These are phyloP conservation scores for Leuciscus idus DNA, from an alignment of 2,113 vertebrate species.

Conservation along the genomic window DNA sequence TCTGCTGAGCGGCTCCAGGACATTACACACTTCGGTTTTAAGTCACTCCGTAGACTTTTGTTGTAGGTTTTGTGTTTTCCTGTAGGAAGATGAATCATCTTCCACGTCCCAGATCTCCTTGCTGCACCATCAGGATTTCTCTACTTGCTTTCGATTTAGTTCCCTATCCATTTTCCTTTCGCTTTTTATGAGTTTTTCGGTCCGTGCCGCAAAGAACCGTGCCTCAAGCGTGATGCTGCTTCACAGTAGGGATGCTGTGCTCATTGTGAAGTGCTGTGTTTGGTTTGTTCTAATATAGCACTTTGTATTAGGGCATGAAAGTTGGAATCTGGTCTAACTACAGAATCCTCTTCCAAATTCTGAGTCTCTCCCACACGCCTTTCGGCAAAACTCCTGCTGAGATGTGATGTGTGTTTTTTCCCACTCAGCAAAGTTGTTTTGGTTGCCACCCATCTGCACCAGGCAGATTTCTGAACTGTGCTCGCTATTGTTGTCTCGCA, in stretches of 20 bases:
- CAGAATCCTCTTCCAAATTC: constrained; percentile 26
- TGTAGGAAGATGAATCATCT: constrained; percentile 29
- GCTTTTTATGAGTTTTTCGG: constrained; percentile 19
- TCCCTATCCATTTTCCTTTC: constrained; percentile 19
- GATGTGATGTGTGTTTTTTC: not conserved
- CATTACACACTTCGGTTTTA: not conserved
- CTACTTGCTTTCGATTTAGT: constrained; percentile 10
- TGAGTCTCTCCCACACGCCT: not conserved
- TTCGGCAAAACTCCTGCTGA: constrained; percentile 9
- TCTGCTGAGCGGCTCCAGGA: not conserved
- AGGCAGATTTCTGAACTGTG: constrained; percentile 11
- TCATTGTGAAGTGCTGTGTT: not conserved
- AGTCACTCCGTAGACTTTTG: not conserved
- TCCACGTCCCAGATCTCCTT: constrained; percentile 6
- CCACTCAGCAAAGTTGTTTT: not conserved
- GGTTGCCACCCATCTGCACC: constrained; percentile 5
- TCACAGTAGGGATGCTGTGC: constrained; percentile 19
- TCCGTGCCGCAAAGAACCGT: not conserved
- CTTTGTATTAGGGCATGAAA: constrained; percentile 12
- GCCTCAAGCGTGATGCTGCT: constrained; percentile 25
- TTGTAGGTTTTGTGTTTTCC: constrained; percentile 1
- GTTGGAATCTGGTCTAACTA: constrained; percentile 18
- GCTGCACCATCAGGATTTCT: constrained; percentile 2
- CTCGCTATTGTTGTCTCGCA: not conserved
- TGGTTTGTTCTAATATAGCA: constrained; percentile 18